phyloP scores from a whole-genome alignment of 2,888 invertebrate genomes.

The Microctonus hyperodae region DNA sequence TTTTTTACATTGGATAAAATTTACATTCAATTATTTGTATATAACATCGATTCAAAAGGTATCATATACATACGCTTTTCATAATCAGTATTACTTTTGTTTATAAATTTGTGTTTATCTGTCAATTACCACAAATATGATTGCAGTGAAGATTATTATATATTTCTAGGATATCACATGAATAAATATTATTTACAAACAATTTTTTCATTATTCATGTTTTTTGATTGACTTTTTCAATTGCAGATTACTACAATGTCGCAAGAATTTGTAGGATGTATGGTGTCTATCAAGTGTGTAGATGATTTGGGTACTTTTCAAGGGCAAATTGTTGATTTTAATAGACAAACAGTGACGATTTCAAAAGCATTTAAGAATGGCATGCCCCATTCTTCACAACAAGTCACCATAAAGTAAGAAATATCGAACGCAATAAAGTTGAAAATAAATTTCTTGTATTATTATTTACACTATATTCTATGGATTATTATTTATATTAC shows the following conservation, averaged over 20 bases:
- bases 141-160: too few relatives aligned
- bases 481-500: conserved; percentile 45
- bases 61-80: too few relatives aligned
- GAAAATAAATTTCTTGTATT: background rate
- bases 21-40: background rate
- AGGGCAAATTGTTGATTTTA: conserved; percentile 78
- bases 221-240: too few relatives aligned
- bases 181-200: too few relatives aligned
- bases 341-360: conserved; percentile 76
- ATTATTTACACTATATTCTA: conserved; percentile 5
- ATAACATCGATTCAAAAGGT: background rate
- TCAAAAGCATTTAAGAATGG: conserved; percentile 86
- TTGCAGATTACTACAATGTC: conserved; percentile 48
- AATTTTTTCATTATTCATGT: too few relatives aligned
- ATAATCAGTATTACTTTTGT: too few relatives aligned
- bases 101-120: too few relatives aligned
- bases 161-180: too few relatives aligned
- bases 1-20: background rate
- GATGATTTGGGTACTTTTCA: conserved; percentile 82
- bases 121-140: too few relatives aligned
- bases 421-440: background rate
- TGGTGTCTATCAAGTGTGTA: conserved; percentile 84
- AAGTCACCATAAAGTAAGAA: conserved; percentile 71
- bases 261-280: conserved; percentile 69
- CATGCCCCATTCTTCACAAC: conserved; percentile 68